These are phyloP conservation scores for Otocyon megalotis DNA, from an alignment of 2,113 vertebrate genomes.

Conservation along the genomic window DNA sequence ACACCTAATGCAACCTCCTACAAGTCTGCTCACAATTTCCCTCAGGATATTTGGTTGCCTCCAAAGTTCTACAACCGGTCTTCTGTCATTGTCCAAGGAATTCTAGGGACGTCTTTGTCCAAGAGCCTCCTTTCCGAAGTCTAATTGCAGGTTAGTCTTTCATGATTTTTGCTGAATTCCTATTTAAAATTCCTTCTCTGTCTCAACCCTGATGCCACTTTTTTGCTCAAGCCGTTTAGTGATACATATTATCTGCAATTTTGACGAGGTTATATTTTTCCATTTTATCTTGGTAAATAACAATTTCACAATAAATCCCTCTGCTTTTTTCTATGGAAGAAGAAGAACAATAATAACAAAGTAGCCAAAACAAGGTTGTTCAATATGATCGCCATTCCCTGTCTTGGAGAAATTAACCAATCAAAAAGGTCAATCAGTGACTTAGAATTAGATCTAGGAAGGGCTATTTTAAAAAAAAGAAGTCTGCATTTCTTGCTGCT, in stretches of 20 bases:
- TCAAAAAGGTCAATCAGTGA: neutral
- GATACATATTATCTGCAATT: neutral
- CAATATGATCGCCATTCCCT: neutral
- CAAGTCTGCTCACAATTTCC: neutral
- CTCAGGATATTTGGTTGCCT: neutral
- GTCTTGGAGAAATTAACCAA: conserved; percentile 6
- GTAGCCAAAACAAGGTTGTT: neutral
- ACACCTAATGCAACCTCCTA: neutral
- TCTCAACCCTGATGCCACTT: neutral
- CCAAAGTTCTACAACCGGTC: neutral
- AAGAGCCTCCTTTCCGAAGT: neutral
- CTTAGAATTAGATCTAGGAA: neutral
- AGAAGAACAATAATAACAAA: neutral
- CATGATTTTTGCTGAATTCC: neutral
- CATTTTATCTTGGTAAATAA: neutral
- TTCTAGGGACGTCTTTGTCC: neutral
- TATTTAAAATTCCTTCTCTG: neutral
- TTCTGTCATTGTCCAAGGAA: neutral
- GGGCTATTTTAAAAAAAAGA: neutral
- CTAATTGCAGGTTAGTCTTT: neutral
- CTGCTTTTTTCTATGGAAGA: neutral
- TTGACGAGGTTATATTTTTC: neutral
- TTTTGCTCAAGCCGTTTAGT: conserved; percentile 26
- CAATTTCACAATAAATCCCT: conserved; percentile 24
- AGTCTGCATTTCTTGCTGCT: neutral